A percentile compares a stretch with the other conserved stretches of the same genome.
Evolutionary conservation across 2,797 vertebrate species (phyloP).

Genomic region (Dendrocincla fuliginosa): DNA sequence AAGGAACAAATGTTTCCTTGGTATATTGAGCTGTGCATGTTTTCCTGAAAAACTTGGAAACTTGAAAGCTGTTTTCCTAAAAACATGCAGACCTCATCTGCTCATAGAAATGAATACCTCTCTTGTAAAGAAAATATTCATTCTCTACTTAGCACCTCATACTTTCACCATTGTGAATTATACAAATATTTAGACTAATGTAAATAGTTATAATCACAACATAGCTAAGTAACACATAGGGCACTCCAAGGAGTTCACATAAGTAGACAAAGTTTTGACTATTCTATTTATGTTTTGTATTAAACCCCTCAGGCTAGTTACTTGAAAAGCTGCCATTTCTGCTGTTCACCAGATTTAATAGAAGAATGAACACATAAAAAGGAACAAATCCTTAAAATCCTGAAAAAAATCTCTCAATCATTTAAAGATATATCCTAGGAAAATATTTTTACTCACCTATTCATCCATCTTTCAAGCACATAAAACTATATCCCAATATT

Average conservation of each 20-base stretch:
- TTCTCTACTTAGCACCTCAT: not conserved
- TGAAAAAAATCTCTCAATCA: not conserved
- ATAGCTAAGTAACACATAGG: not conserved
- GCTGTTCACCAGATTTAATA: not conserved
- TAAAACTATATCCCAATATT: not conserved
- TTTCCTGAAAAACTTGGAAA: not conserved
- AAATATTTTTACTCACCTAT: not conserved
- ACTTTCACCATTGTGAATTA: not conserved
- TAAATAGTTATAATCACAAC: conserved; percentile 19
- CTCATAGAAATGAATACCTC: not conserved
- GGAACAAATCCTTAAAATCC: not conserved
- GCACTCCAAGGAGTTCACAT: not conserved
- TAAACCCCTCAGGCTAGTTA: not conserved
- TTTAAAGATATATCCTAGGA: not conserved
- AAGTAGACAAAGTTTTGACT: conserved; percentile 9
- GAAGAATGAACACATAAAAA: not conserved
- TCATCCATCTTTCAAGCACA: not conserved
- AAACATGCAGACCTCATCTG: not conserved
- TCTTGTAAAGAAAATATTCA: not conserved
- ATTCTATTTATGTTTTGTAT: not conserved
- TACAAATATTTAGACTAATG: conserved; percentile 50
- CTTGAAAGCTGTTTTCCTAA: not conserved
- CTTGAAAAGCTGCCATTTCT: not conserved
- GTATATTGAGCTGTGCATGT: not conserved
- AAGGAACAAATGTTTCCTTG: conserved; percentile 1